phyloP scores from a whole-genome alignment of 2,113 vertebrate genomes.

The Indicator indicator region DNA sequence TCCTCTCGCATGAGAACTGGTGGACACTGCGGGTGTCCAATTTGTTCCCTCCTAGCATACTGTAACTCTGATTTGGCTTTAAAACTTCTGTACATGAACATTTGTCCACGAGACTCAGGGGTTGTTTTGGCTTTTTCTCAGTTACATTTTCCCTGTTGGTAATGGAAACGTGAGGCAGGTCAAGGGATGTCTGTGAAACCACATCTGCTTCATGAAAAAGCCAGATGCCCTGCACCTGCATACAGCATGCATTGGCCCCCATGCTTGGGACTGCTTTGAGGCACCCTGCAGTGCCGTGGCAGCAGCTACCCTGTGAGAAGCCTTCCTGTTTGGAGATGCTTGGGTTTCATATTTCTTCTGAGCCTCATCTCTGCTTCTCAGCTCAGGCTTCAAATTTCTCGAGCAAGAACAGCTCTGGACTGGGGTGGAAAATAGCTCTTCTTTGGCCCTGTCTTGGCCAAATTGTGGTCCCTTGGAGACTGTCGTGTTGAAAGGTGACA shows the following conservation, averaged over 20 bases:
- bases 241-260: not conserved
- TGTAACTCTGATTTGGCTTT: not conserved
- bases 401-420: not conserved
- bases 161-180: not conserved
- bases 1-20: not conserved
- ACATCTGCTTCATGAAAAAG: conserved; percentile 18
- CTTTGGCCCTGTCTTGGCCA: not conserved
- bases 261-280: not conserved
- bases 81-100: not conserved
- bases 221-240: not conserved
- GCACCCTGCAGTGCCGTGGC: not conserved
- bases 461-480: not conserved
- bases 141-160: not conserved
- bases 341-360: not conserved
- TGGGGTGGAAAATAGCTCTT: not conserved
- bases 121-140: not conserved
- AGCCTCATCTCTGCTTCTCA: not conserved
- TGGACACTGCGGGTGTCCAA: not conserved
- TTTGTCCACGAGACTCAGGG: not conserved
- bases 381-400: not conserved
- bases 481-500: not conserved
- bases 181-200: not conserved
- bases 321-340: not conserved
- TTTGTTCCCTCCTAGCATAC: not conserved
- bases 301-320: not conserved